Conservation (phyloP, 92 coral and sea anemone species). For the Actinostola sp. region DNA sequence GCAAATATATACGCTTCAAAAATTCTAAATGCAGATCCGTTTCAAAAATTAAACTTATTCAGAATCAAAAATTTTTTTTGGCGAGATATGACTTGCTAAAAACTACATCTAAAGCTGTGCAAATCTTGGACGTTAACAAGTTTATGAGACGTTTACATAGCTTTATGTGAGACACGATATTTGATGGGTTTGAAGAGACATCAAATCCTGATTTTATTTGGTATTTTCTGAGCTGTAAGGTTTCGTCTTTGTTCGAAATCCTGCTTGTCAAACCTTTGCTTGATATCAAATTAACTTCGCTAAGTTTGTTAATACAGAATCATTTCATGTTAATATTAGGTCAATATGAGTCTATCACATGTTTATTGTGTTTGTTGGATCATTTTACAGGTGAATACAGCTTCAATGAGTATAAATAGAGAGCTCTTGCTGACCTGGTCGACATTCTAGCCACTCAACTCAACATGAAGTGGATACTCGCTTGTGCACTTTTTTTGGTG, state of each 20-base stretch:
- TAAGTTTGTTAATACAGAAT: not conserved
- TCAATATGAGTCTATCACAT: not conserved
- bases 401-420: not conserved
- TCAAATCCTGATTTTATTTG: too few relatives aligned
- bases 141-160: too few relatives aligned
- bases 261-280: not conserved
- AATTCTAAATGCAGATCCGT: too few relatives aligned
- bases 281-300: too few relatives aligned
- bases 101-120: too few relatives aligned
- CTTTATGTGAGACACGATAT: too few relatives aligned
- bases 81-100: too few relatives aligned
- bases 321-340: not conserved
- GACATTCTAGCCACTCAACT: not conserved
- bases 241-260: not conserved
- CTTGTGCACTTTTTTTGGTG: slow-evolving; percentile 11
- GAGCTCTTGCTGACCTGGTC: not conserved
- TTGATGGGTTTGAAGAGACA: too few relatives aligned
- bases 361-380: not conserved
- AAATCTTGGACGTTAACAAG: too few relatives aligned
- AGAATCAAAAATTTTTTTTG: too few relatives aligned
- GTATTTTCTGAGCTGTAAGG: not conserved
- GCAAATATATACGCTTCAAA: too few relatives aligned
- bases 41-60: too few relatives aligned
- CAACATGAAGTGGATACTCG: slow-evolving; percentile 42
- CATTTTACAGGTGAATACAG: not conserved